Conservation (phyloP, 2,888 invertebrate species). For the Folsomia candida region DNA sequence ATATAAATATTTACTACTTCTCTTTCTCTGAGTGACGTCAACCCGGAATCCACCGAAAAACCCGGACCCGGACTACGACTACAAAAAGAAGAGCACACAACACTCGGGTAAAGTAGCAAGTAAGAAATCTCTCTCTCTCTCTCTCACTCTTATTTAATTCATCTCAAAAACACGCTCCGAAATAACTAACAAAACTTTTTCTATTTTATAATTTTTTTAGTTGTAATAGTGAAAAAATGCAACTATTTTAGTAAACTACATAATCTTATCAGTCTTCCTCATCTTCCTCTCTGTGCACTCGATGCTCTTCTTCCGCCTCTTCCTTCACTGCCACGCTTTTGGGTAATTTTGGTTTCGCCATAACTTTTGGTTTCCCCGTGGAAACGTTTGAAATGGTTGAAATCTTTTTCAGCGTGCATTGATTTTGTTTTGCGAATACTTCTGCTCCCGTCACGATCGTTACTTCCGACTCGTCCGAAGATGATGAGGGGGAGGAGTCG, state of each 20-base stretch:
- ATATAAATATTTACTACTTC: neutral
- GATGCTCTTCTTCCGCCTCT: neutral
- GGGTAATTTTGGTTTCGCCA: constrained; percentile 2
- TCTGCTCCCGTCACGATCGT: constrained; percentile 72
- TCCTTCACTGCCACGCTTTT: neutral
- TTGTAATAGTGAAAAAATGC: too few species aligned
- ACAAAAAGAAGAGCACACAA: neutral
- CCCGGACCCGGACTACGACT: neutral
- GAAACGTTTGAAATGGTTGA: neutral
- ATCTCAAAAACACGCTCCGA: neutral
- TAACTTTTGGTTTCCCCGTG: neutral
- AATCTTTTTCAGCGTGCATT: constrained; percentile 70
- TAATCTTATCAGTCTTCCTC: neutral
- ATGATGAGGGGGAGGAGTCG: constrained; percentile 1
- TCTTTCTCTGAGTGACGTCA: too few species aligned
- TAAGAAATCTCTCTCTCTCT: neutral
- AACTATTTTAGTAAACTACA: too few species aligned
- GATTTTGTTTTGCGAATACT: constrained; percentile 74
- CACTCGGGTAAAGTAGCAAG: neutral
- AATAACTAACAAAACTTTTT: too few species aligned
- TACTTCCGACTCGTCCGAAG: constrained; percentile 53
- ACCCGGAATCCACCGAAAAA: neutral
- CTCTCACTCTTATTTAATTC: neutral
- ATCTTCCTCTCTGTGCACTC: neutral
- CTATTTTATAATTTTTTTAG: neutral